Evolutionary conservation across 2,888 invertebrate genomes (phyloP).

Genomic region (Erannis defoliaria): DNA sequence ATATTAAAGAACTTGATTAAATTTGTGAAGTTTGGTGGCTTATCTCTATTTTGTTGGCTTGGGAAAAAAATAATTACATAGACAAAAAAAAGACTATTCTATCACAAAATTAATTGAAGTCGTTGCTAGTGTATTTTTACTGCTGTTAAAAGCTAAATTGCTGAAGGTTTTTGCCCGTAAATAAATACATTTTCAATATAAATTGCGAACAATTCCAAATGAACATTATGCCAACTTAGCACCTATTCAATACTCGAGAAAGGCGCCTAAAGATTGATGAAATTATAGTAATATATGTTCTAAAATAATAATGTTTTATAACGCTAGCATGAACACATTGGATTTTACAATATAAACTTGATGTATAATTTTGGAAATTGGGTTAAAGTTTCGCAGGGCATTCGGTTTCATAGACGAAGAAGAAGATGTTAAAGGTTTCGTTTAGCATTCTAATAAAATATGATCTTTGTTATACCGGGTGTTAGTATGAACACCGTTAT

Average conservation of each 20-base stretch:
- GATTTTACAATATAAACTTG: conserved; percentile 26
- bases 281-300: conserved; percentile 32
- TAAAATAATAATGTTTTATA: conserved; percentile 24
- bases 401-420: conserved; percentile 35
- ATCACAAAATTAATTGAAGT: background rate
- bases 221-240: conserved; percentile 27
- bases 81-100: background rate
- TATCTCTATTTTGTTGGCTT: background rate
- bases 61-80: background rate
- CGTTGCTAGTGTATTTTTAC: background rate
- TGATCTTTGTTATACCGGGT: conserved; percentile 26
- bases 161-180: conserved; percentile 6
- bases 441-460: no score
- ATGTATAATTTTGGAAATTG: conserved; percentile 35
- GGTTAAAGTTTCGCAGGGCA: conserved; percentile 27
- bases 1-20: conserved; percentile 57
- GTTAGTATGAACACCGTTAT: no score
- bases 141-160: background rate
- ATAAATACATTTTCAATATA: conserved; percentile 18
- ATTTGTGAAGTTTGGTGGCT: background rate
- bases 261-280: conserved; percentile 21
- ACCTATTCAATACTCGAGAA: conserved; percentile 24
- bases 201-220: conserved; percentile 25
- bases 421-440: no score
- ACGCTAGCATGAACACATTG: conserved; percentile 27